Percentiles rank a stretch among this genome's conserved stretches.
Conservation (phyloP, 2,888 invertebrate genomes). For the Drosophila birchii region DNA sequence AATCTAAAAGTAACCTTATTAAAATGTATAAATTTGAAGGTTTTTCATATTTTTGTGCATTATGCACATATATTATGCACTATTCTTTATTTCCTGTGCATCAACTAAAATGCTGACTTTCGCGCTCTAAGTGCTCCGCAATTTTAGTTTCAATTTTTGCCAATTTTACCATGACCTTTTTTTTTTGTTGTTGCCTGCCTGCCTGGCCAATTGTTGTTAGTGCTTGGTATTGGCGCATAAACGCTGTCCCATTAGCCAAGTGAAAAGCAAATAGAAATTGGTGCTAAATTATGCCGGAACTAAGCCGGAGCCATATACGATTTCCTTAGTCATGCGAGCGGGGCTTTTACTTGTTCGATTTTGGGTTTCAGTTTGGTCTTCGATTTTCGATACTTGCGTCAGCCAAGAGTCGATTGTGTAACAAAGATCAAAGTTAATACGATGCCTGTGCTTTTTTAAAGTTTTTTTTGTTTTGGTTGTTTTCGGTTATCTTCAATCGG, state of each 20-base stretch:
- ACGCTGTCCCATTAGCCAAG: slow-evolving; percentile 69
- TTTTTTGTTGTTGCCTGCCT: slow-evolving; percentile 12
- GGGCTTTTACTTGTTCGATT: slow-evolving; percentile 37
- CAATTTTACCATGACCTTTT: slow-evolving; percentile 78
- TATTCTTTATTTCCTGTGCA: slow-evolving; percentile 8
- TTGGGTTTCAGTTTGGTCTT: slow-evolving; percentile 30
- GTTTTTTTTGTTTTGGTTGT: slow-evolving; percentile 5
- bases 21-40: background rate
- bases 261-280: slow-evolving; percentile 78
- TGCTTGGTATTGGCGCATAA: slow-evolving; percentile 46
- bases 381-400: slow-evolving; percentile 61
- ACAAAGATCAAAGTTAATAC: slow-evolving; percentile 50
- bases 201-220: slow-evolving; percentile 32
- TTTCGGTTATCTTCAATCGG: slow-evolving; percentile 31
- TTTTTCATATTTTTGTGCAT: background rate
- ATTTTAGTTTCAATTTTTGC: slow-evolving; percentile 76
- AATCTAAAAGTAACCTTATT: background rate
- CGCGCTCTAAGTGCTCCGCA: slow-evolving; percentile 71
- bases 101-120: slow-evolving; percentile 57
- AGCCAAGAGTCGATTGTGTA: slow-evolving; percentile 55
- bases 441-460: slow-evolving; percentile 22
- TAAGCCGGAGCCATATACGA: slow-evolving; percentile 58
- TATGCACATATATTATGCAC: background rate
- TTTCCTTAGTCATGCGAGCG: slow-evolving; percentile 32
- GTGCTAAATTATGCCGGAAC: slow-evolving; percentile 79